Evolutionary conservation across 2,888 invertebrate species (phyloP), one percentile per base, ranked within the genome.

Genomic region (Nomada fabriciana): DNA sequence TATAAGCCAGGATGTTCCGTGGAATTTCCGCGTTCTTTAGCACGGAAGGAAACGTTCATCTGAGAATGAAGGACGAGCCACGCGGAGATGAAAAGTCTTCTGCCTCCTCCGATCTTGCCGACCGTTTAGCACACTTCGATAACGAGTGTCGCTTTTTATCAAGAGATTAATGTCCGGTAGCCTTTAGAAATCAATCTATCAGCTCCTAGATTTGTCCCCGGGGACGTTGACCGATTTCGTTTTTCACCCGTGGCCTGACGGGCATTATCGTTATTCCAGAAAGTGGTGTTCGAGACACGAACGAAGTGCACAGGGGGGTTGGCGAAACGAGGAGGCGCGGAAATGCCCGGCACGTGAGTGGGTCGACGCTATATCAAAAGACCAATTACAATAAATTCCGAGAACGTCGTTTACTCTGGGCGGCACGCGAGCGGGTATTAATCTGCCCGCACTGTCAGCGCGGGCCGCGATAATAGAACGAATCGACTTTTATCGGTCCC

Each of bases 331-430:
- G 18, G 77, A 69, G 88, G 78, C 50, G 81, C 60, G 86, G 76
- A 86, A 84, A 84, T 83, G 78, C 78, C 77, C 76, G 86, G 86
- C 87, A 84, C 78, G 86, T 82, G 86, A 89, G 83, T 80, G 82
- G 83, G 75, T 81, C 77, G 82, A 69, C 85, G 86, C 84, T 90
- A 84, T 89, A 91, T 90, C 89, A 86, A 91, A 90, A 89, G 90
- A 90, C 87, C 89, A 91, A 90, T 91, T 91, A 90, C 89, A 89
- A 90, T 91, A 91, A 91, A 91, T 91, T 91, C 84, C 77, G 84
- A 85, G 86, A 84, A 90, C 89, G 88, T 86, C 88, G 88, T 87
- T 91, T 90, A 89, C 89, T 89, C 88, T 89, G 77, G 77, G 84
- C 74, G 84, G 87, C 85, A 88, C 89, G 89, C 91, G 90, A 89